Evolutionary conservation across 2,888 invertebrate genomes (phyloP).

Genomic region (Sycophila texana): DNA sequence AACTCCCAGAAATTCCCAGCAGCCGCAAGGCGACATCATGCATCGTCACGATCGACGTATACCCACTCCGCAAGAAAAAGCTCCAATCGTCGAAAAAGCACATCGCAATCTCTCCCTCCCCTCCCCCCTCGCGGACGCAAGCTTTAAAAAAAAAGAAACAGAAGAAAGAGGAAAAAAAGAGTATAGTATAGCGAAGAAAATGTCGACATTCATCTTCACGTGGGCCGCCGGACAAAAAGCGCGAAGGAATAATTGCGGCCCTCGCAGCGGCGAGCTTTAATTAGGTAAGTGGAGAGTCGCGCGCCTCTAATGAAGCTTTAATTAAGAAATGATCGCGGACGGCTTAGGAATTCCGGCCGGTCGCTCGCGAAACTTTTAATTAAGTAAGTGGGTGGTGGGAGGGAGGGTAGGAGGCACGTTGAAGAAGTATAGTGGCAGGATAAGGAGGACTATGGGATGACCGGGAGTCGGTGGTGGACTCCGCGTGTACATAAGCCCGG

Average conservation of each 20-base stretch:
- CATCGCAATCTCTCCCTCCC: no score
- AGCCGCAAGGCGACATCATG: no score
- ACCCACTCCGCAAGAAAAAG: no score
- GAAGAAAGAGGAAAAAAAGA: background rate
- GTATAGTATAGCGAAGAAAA: background rate
- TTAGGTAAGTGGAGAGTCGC: slow-evolving; percentile 40
- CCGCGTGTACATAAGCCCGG: background rate
- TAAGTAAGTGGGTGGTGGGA: slow-evolving; percentile 25
- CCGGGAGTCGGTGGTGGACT: background rate
- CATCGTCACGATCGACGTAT: no score
- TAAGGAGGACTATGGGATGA: no score
- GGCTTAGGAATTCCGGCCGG: background rate
- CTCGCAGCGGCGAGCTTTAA: slow-evolving; percentile 14
- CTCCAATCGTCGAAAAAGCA: no score
- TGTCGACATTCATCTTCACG: background rate
- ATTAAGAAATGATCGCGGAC: slow-evolving; percentile 44
- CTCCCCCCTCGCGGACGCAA: no score
- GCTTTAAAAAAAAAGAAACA: no score
- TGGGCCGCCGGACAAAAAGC: background rate
- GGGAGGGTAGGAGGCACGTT: background rate
- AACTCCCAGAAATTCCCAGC: no score
- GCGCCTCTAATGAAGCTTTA: slow-evolving; percentile 38
- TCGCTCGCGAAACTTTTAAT: slow-evolving; percentile 20
- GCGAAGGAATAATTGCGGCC: slow-evolving; percentile 16
- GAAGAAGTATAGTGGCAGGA: background rate